Conservation (phyloP, 1,140 invertebrate genomes). For the Drosophila santomea region DNA sequence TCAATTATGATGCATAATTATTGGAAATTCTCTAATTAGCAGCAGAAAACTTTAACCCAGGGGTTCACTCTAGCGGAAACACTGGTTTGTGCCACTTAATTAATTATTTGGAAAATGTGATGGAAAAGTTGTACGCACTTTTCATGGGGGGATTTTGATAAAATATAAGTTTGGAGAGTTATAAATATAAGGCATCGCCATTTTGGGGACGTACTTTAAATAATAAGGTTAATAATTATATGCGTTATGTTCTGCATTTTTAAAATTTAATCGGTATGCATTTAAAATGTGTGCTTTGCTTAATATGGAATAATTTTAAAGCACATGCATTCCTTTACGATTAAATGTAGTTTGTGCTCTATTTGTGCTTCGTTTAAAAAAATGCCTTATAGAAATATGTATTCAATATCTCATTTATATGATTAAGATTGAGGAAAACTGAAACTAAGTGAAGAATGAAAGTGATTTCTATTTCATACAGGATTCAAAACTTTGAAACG, state of each 20-base stretch:
- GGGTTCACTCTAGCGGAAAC: background rate
- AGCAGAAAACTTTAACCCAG: conserved; percentile 20
- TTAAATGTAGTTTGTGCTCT: no score
- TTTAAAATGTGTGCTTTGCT: no score
- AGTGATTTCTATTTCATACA: background rate
- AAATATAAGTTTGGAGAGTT: background rate
- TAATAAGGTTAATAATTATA: no score
- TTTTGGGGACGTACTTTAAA: background rate
- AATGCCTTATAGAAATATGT: no score
- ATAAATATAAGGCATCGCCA: no score
- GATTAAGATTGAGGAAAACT: no score
- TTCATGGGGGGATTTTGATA: background rate
- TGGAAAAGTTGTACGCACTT: background rate
- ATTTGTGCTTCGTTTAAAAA: background rate
- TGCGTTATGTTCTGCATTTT: no score
- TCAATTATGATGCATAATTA: conserved; percentile 58
- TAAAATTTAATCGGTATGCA: no score
- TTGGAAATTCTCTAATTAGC: conserved; percentile 40
- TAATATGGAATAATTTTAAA: no score
- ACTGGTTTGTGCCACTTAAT: conserved; percentile 3
- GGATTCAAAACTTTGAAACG: no score
- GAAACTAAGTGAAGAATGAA: no score
- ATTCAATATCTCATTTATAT: background rate
- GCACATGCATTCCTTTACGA: no score
- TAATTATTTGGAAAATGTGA: conserved; percentile 20